Percentiles rank a stretch among this genome's conserved stretches.
These are phyloP conservation scores for Neoseiulus cucumeris DNA, from an alignment of 1,140 invertebrate genomes.

Conservation along the genomic window DNA sequence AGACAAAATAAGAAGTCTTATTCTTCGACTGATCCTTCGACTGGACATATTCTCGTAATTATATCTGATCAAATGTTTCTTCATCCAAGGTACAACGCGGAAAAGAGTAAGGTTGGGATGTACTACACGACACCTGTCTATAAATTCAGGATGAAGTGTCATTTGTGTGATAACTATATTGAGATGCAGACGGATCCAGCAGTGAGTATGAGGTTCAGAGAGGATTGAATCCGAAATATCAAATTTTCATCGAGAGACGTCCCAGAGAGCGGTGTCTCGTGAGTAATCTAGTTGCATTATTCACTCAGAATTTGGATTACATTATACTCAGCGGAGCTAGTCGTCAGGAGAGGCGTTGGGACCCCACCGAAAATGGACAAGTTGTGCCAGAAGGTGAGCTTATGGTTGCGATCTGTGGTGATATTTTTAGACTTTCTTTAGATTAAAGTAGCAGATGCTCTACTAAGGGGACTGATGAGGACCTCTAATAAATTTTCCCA, in stretches of 20 bases:
- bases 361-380: conserved; percentile 87
- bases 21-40: too few relatives aligned
- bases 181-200: conserved; percentile 96
- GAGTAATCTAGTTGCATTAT: conserved; percentile 14
- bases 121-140: conserved; percentile 95
- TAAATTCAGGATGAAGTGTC: conserved; percentile 98
- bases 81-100: conserved; percentile 66
- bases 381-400: conserved; percentile 33
- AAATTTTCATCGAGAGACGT: not conserved
- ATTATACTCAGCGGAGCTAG: conserved; percentile 79
- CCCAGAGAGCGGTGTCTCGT: not conserved
- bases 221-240: not conserved
- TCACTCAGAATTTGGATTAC: conserved; percentile 81
- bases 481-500: too few relatives aligned
- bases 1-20: too few relatives aligned
- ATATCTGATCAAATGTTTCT: conserved; percentile 7
- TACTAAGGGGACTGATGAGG: too few relatives aligned
- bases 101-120: conserved; percentile 96
- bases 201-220: conserved; percentile 35
- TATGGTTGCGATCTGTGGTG: too few relatives aligned
- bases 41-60: too few relatives aligned
- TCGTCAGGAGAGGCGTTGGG: conserved; percentile 92
- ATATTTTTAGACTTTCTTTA: too few relatives aligned
- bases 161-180: conserved; percentile 90
- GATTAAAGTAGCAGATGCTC: too few relatives aligned